Evolutionary conservation across 2,888 invertebrate genomes (phyloP), one percentile per base, ranked within the genome.

Genomic region (Seira musarum): DNA sequence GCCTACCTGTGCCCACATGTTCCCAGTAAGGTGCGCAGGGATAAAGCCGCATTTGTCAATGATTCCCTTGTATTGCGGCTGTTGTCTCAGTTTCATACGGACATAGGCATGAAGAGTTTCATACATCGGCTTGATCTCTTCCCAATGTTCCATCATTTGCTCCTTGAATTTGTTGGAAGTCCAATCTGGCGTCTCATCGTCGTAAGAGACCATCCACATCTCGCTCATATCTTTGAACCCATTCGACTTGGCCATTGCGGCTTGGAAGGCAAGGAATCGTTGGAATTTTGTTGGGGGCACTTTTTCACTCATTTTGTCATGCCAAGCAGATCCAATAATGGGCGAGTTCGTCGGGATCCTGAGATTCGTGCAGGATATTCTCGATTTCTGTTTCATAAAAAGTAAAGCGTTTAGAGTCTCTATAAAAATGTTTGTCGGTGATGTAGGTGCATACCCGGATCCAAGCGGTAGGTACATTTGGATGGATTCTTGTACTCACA

Each of bases 171-270:
- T 88, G 1, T 87, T 87, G 3, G 89, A 87, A 8, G 84, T 81
- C 83, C 84, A 87, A 0, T 74, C 80, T 3, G 68, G 57, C 13
- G 72, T 80, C 67, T 81, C 85, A 70, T 85, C 85, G 84, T 96
- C 95, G 88, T 96, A 98, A 0, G 94, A 93, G 87, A 94, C 93
- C 90, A 94, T 93, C 96, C 97, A 97, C 88, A 95, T 95, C 35
- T 94, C 95, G 0, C 96, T 94, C 0, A 94, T 94, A 87, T 96
- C 94, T 0, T 93, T 93, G 86, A 95, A 96, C 90, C 96, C 85
- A 53, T 85, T 87, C 8, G 85, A 84, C 71, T 71, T 75, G 0
- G 90, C 89, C 2, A 89, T 89, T 78, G 88, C 87, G 81, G 90
- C 90, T 76, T 88, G 88, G 3, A 90, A 88, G 0, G 85, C 81